A percentile compares a stretch with the other conserved stretches of the same genome.
Evolutionary conservation across 1,140 invertebrate genomes (phyloP).

Genomic region (Metaphire vulgaris): DNA sequence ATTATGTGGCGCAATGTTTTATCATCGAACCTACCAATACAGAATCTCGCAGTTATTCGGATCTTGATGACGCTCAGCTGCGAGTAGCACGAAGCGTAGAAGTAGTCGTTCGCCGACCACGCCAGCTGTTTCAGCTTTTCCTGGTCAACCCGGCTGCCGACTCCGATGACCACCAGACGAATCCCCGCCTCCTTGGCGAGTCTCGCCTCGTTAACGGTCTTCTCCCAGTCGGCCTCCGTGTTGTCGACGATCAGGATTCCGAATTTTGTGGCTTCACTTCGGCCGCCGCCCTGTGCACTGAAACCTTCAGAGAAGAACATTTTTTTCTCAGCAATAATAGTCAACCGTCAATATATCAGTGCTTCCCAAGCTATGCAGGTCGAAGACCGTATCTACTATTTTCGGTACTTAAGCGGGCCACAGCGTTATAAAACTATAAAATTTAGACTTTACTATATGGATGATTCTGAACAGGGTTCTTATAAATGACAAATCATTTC

Average conservation of each 20-base stretch:
- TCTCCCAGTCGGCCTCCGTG: background rate
- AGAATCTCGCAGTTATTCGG: background rate
- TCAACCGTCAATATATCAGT: too few species aligned
- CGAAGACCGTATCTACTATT: too few species aligned
- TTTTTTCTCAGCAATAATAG: too few species aligned
- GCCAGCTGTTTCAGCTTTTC: background rate
- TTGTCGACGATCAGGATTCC: constrained; percentile 7
- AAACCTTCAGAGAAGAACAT: background rate
- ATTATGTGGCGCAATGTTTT: too few species aligned
- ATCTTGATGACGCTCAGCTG: background rate
- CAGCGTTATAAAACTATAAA: too few species aligned
- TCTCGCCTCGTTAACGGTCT: constrained; percentile 1
- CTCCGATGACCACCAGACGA: background rate
- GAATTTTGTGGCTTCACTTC: background rate
- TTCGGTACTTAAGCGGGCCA: too few species aligned
- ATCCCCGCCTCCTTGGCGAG: background rate
- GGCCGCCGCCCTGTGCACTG: background rate
- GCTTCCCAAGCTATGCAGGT: too few species aligned
- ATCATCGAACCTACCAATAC: background rate
- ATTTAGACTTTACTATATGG: too few species aligned
- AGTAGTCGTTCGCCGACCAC: background rate
- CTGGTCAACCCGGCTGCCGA: background rate
- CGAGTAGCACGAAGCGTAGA: background rate
- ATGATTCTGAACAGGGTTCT: too few species aligned
- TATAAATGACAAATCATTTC: too few species aligned